Evolutionary conservation across 2,888 invertebrate species (phyloP), one percentile per base, ranked within the genome.

Genomic region (Rambutsinella grinnellia): DNA sequence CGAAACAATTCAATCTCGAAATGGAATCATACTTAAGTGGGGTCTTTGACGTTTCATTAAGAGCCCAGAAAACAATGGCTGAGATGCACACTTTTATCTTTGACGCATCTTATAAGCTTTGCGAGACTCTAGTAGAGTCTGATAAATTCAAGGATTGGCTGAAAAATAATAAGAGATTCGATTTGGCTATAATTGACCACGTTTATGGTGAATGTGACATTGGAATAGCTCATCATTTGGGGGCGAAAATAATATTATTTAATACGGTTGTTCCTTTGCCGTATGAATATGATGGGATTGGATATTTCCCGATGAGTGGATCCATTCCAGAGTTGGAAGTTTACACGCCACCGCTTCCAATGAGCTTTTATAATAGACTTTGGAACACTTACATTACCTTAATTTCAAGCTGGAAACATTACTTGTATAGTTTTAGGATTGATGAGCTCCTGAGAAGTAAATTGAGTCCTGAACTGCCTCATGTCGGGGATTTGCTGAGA

Each of bases 121-220:
- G 76, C 27, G 54, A 77, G 15, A 28, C 44, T 2, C 49, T 77
- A 1, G 21, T 71, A 2, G 27, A n/a, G 2, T 60, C 60, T n/a
- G n/a, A n/a, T n/a, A n/a, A n/a, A n/a, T n/a, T n/a, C n/a, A n/a
- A n/a, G n/a, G n/a, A n/a, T n/a, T n/a, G n/a, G n/a, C n/a, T n/a
- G n/a, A n/a, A n/a, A n/a, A n/a, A n/a, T n/a, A n/a, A n/a, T n/a
- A n/a, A n/a, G n/a, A n/a, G n/a, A n/a, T 36, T 70, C 19, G 81
- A 81, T 26, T 28, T 81, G 5, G 28, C 79, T 19, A 70, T 81
- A 1, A 66, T 78, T 8, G 81, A 79, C 53, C 70, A 60, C 10
- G 57, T 69, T 5, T 57, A 67, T 19, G 51, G 72, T 17, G 82
- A 82, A 21, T 80, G 80, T 62, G 79, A 60, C 0, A 21, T 78